Percentiles rank a stretch among this genome's conserved stretches.
These are phyloP conservation scores for Montipora cactus DNA, from an alignment of 64 coral and sea anemone species.

Conservation along the genomic window DNA sequence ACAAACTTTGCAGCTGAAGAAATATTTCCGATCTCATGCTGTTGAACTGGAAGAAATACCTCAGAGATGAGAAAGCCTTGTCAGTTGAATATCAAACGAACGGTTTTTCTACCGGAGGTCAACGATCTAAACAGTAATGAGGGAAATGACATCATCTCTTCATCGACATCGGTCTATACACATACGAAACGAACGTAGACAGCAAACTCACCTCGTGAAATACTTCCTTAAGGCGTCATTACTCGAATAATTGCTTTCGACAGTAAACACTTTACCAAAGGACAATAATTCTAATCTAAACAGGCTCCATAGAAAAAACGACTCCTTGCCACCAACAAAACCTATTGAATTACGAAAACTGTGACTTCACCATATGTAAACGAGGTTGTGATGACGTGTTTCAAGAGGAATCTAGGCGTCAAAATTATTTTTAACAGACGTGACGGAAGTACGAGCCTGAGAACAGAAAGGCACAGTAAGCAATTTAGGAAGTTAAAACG, in stretches of 20 bases:
- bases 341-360: slow-evolving; percentile 86
- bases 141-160: slow-evolving; percentile 44
- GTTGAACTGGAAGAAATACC: neutral
- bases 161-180: slow-evolving; percentile 5
- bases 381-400: slow-evolving; percentile 71
- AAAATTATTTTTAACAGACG: slow-evolving; percentile 58
- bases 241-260: neutral
- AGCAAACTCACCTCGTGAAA: slow-evolving; percentile 23
- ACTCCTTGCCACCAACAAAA: slow-evolving; percentile 38
- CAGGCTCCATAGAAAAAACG: neutral
- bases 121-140: neutral
- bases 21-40: neutral
- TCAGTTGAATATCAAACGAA: neutral
- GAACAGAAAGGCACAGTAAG: neutral
- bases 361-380: slow-evolving; percentile 89
- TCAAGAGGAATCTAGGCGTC: slow-evolving; percentile 73
- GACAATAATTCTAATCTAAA: slow-evolving; percentile 18
- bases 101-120: slow-evolving; percentile 25
- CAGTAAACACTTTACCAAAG: neutral
- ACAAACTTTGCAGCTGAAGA: neutral
- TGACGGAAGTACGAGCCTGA: slow-evolving; percentile 18
- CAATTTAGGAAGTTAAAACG: neutral
- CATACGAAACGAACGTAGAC: slow-evolving; percentile 17
- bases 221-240: neutral
- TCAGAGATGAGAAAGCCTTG: neutral